Base-by-base conservation (phyloP, 2,113 vertebrate species). In the Pelusios castaneus region DNA sequence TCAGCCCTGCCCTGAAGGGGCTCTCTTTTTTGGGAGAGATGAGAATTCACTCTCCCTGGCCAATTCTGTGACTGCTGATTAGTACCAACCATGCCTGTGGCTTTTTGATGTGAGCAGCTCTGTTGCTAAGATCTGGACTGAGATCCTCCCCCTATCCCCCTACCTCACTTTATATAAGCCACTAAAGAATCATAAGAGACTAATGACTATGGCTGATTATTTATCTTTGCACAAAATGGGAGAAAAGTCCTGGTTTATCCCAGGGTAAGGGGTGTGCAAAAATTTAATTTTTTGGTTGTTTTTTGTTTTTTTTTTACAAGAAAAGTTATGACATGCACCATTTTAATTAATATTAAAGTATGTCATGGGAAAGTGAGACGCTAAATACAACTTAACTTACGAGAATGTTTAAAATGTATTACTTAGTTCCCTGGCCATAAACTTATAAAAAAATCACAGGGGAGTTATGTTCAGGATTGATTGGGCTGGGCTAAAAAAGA, bases 261-360 rank as follows among this genome's bases (percentile, higher is more conserved):
- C 90, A 1, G 58, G 41, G 31, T 8, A 17, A 49, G 79, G 0
- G 1, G 51, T 54, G 85, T 2, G 7, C 41, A 29, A 27, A 76
- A 43, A 6, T 34, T 41, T 63, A 92, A 89, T 78, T 84, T 90
- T 87, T 54, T 93, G 93, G 5, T 3, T 8, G 55, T 93, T 51
- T 88, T 79, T 91, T 90, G 75, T 86, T 95, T 97, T 91, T 94
- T 93, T 96, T 92, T 58, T 17, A 41, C 90, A 95, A 81, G 31
- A n/a, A 49, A 47, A 45, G 11, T 47, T 43, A 95, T 85, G 75
- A 34, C 34, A 43, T 84, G 21, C 67, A 70, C 67, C 7, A 10
- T n/a, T 70, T 38, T 38, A 70, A 38, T 70, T 70, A 19, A 70
- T 70, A 12, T 92, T 80, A 60, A 60, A 60, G 29, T 13, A 47